phyloP scores from a whole-genome alignment of 2,797 vertebrate species.

The Euthynnus affinis region DNA sequence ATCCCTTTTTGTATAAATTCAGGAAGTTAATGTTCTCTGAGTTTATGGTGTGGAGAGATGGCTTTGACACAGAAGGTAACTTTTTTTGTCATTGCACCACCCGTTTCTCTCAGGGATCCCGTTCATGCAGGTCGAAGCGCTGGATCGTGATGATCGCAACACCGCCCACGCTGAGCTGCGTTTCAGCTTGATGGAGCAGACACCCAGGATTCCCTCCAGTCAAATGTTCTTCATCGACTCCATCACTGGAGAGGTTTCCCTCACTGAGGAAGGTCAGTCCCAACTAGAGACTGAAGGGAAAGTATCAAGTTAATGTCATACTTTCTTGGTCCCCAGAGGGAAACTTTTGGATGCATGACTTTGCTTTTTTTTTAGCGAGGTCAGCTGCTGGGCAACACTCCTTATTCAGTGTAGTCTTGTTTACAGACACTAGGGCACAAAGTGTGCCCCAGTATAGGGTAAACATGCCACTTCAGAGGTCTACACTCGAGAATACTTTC shows the following conservation, averaged over 20 bases:
- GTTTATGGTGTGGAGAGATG: background rate
- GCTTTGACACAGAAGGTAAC: background rate
- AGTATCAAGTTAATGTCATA: background rate
- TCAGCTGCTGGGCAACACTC: background rate
- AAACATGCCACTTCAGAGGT: background rate
- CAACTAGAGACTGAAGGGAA: background rate
- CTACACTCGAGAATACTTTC: background rate
- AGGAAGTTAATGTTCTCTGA: background rate
- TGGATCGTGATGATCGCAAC: conserved; percentile 84
- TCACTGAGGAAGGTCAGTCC: conserved; percentile 86
- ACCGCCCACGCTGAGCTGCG: conserved; percentile 87
- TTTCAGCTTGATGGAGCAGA: conserved; percentile 87
- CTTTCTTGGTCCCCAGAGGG: background rate
- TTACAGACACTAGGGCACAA: background rate
- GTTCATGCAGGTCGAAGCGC: conserved; percentile 87
- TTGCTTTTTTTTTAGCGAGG: background rate
- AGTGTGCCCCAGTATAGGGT: background rate
- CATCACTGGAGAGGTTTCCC: conserved; percentile 83
- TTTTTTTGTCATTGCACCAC: conserved; percentile 8
- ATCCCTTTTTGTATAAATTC: background rate
- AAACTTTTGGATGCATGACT: background rate
- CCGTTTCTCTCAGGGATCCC: conserved; percentile 77
- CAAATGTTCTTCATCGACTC: conserved; percentile 86
- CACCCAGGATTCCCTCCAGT: conserved; percentile 85
- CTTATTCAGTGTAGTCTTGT: background rate